Evolutionary conservation across 2,113 vertebrate genomes (phyloP), one percentile per base, ranked within the genome.

Genomic region (Baryphthengus martii): DNA sequence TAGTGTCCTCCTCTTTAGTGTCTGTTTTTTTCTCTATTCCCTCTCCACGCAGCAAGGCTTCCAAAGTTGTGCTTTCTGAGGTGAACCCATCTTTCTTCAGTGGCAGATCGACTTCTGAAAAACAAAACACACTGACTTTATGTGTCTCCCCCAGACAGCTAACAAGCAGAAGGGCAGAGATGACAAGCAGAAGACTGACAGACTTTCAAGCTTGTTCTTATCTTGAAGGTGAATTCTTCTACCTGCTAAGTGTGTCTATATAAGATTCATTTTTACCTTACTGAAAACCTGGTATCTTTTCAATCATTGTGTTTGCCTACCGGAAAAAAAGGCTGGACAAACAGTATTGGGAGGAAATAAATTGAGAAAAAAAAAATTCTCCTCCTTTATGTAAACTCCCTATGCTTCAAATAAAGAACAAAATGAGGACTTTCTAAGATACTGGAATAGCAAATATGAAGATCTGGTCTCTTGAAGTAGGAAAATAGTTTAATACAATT

Each of bases 21-120:
- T 99, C 96, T 33, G 97, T 95, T 97, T 99, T 99, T 97, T 99
- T 99, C 97, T 99, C 99, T 59, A 99, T 98, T 58, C 98, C 98
- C 89, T 99, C 99, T 35, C 99, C 99, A 21, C 99, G 98, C 49
- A 99, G 98, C 97, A 99, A 97, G 88, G 99, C 99, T 97, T 99
- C 99, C 96, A 99, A 97, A 5, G 99, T 99, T 94, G 99, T 99
- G 90, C 99, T 98, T 97, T 99, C 99, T 42, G 98, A 98, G 71
- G 99, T 98, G 97, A 99, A 98, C 3, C 98, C 95, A 81, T 99
- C 99, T 82, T 98, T 98, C 94, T 98, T 98, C 92, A 98, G 95
- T 74, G 98, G 98, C 92, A 98, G 96, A 90, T 98, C 98, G 74
- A 98, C 98, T 97, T 98, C 98, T 98, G 95, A 33, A 93, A 97